phyloP scores from a whole-genome alignment of 2,888 invertebrate genomes.

The Netelia fuscicornis region DNA sequence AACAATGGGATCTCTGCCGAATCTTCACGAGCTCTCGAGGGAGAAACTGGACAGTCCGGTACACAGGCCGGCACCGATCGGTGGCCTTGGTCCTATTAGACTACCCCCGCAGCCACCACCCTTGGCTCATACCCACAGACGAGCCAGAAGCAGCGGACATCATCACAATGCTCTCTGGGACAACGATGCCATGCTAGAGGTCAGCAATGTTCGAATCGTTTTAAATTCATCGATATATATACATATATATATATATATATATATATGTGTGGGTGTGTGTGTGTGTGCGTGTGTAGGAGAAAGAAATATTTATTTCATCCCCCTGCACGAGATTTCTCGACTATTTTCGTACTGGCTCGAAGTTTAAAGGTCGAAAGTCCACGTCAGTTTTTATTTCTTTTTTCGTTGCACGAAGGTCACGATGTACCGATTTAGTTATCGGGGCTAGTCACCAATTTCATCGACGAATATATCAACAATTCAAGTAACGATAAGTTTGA shows the following conservation, averaged over 20 bases:
- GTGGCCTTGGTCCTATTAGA: conserved; percentile 78
- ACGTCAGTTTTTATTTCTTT: conserved; percentile 20
- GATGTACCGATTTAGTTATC: background rate
- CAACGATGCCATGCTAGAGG: conserved; percentile 83
- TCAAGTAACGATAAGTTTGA: background rate
- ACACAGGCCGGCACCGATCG: conserved; percentile 78
- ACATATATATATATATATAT: too few relatives aligned
- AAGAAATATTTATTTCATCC: conserved; percentile 24
- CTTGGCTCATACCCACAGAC: conserved; percentile 80
- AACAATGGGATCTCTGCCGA: conserved; percentile 89
- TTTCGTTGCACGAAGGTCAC: background rate
- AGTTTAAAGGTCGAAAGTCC: conserved; percentile 60
- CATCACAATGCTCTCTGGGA: conserved; percentile 81
- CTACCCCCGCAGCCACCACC: conserved; percentile 81
- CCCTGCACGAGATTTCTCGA: conserved; percentile 11
- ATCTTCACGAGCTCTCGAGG: conserved; percentile 88
- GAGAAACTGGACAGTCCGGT: conserved; percentile 81
- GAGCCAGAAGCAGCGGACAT: conserved; percentile 81
- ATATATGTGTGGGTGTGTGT: too few relatives aligned
- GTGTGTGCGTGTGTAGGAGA: background rate
- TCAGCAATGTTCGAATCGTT: conserved; percentile 58
- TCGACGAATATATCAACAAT: conserved; percentile 12
- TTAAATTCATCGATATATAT: background rate
- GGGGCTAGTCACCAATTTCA: conserved; percentile 16
- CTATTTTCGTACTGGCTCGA: conserved; percentile 41